Evolutionary conservation across 2,797 vertebrate species (phyloP), one percentile per base, ranked within the genome.

Genomic region (Hoplostethus atlanticus): DNA sequence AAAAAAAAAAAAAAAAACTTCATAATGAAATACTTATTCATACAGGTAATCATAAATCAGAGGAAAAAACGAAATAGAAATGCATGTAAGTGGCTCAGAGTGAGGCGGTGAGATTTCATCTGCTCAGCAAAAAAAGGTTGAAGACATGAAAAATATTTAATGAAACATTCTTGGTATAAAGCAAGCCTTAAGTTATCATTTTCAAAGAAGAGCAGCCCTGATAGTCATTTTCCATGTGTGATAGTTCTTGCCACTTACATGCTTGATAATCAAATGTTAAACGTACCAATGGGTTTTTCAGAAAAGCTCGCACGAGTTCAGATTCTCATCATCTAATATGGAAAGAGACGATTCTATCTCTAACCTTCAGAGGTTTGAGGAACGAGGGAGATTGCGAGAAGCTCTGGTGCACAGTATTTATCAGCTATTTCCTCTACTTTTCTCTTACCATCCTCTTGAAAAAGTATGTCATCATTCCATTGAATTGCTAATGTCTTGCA

Each of bases 1-100:
- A 38, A 60, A 78, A 76, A 82, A 86, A 86, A 64, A 81, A 76
- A 81, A 86, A 86, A 85, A 63, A 2, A 30, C 78, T 69, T 71
- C 73, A 65, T 76, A 83, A 89, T 91, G 85, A 89, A 91, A 89
- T 78, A 80, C 84, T 84, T 88, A 87, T 81, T 84, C 87, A 86
- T 62, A 72, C 71, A 85, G 80, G 81, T 85, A 75, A 81, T 85
- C 87, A 83, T 88, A 83, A 84, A 93, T 90, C 76, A 68, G 68
- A 52, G 53, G 70, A 73, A 80, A 83, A 40, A 83, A 84, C 75
- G 53, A 56, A 78, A 60, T 25, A 16, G 65, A 58, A 69, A 68
- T 44, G 44, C 25, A 25, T 38, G 6, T 54, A 75, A 71, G 68
- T 69, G 72, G 56, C 52, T 55, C 6, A 10, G 30, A 30, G 70